Evolutionary conservation across 1,140 invertebrate species (phyloP).

Genomic region (Lepeophtheirus salmonis): DNA sequence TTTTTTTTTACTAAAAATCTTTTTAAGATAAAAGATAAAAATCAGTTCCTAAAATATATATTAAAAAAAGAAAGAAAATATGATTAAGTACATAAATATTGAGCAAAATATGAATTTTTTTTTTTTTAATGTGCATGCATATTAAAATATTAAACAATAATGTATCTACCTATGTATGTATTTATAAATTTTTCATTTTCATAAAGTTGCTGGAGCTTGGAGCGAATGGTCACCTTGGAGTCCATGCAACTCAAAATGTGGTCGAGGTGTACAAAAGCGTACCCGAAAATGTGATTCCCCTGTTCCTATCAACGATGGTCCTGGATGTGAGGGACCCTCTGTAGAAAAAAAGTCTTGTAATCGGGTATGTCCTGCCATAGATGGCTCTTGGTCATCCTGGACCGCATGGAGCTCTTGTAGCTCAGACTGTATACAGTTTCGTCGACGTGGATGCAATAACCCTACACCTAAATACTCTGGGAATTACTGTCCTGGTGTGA

Average conservation of each 20-base stretch:
- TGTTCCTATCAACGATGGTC: conserved; percentile 27
- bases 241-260: conserved; percentile 33
- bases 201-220: conserved; percentile 31
- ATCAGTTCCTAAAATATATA: no score
- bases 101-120: not conserved
- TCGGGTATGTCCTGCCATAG: conserved; percentile 39
- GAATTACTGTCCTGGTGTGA: conserved; percentile 43
- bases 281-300: conserved; percentile 29
- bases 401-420: conserved; percentile 41
- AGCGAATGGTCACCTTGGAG: conserved; percentile 31
- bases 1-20: no score
- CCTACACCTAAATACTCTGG: conserved; percentile 33
- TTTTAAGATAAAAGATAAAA: no score
- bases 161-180: not conserved
- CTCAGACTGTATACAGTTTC: conserved; percentile 29
- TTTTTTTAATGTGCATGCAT: no score
- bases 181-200: not conserved
- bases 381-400: conserved; percentile 53
- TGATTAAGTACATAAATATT: not conserved
- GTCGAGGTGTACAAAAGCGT: conserved; percentile 37
- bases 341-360: conserved; percentile 52
- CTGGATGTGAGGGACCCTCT: conserved; percentile 27
- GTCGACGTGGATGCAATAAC: conserved; percentile 27
- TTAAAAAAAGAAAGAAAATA: no score
- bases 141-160: not conserved